phyloP scores from a whole-genome alignment of 2,888 invertebrate genomes.

The Pycnomerus fuliginosus region DNA sequence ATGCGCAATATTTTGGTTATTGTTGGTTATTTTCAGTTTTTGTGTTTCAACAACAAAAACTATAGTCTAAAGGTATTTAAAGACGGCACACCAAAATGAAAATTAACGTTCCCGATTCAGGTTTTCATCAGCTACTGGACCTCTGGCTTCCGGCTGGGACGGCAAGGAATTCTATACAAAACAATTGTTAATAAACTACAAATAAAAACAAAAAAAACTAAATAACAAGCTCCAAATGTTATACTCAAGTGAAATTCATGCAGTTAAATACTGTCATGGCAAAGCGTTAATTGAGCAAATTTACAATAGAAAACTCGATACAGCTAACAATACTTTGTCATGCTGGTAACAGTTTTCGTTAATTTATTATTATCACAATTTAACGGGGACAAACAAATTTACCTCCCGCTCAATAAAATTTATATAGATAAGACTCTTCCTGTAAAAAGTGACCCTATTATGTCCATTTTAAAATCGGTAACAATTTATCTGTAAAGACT shows the following conservation, averaged over 20 bases:
- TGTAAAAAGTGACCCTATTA: conserved; percentile 35
- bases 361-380: too few relatives aligned
- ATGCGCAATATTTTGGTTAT: conserved; percentile 27
- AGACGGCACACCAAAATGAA: conserved; percentile 26
- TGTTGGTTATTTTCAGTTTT: conserved; percentile 21
- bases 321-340: too few relatives aligned
- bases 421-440: conserved; percentile 43
- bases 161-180: conserved; percentile 70
- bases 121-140: conserved; percentile 71
- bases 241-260: conserved; percentile 7
- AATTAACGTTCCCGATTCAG: conserved; percentile 64
- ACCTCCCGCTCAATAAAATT: conserved; percentile 38
- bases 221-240: conserved; percentile 10
- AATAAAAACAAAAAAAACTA: conserved; percentile 9
- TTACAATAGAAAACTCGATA: too few relatives aligned
- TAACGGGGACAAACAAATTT: too few relatives aligned
- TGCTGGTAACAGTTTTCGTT: too few relatives aligned
- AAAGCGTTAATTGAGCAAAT: conserved; percentile 12
- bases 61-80: conserved; percentile 19
- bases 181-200: conserved; percentile 30
- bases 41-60: conserved; percentile 12
- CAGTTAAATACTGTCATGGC: conserved; percentile 9
- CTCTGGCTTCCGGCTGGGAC: conserved; percentile 51
- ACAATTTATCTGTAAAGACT: conserved; percentile 23
- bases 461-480: conserved; percentile 28